Evolutionary conservation across 2,797 vertebrate genomes (phyloP), one percentile per base, ranked within the genome.

Genomic region (Peromyscus melanophrys): DNA sequence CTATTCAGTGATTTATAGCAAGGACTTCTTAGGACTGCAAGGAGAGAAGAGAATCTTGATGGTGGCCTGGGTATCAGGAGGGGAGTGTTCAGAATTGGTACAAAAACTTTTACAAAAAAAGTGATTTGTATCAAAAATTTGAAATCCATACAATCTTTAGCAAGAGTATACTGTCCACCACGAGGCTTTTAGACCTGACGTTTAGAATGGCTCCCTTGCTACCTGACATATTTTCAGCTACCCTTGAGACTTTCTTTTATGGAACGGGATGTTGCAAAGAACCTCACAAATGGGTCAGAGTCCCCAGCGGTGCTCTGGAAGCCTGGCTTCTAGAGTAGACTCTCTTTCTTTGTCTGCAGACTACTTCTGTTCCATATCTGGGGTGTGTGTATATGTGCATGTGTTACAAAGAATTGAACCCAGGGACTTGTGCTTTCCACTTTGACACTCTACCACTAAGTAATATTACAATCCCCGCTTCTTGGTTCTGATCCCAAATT

Each of bases 161-260:
- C 78, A 94, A 65, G 29, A 96, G 71, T 86, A 73, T 23, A 67
- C 43, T 89, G 52, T 29, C 83, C 23, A 67, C 57, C 63, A 17
- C 0, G 14, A 92, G 77, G 43, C 88, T 95, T 95, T 96, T 49
- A 63, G 37, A 87, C 57, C 1, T 92, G 17, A 95, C 90, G 78
- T 90, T 90, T 82, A 86, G 80, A 94, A 92, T 94, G 71, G 59
- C 65, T 98, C 97, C 96, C 97, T 87, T 98, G 97, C 94, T 94
- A 80, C 97, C 96, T 97, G 97, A 96, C 98, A 96, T 93, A 97
- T 94, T 97, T 98, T 97, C 89, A 89, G 69, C 90, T 92, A 92
- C 93, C 89, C 91, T 16, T 73, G 95, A 96, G 95, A 75, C 71
- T 71, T 96, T 92, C 27, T 92, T 97, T 97, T 96, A 95, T 96